A percentile compares a stretch with the other conserved stretches of the same genome.
Evolutionary conservation across 2,888 invertebrate genomes (phyloP).

Genomic region (Lagria hirta): DNA sequence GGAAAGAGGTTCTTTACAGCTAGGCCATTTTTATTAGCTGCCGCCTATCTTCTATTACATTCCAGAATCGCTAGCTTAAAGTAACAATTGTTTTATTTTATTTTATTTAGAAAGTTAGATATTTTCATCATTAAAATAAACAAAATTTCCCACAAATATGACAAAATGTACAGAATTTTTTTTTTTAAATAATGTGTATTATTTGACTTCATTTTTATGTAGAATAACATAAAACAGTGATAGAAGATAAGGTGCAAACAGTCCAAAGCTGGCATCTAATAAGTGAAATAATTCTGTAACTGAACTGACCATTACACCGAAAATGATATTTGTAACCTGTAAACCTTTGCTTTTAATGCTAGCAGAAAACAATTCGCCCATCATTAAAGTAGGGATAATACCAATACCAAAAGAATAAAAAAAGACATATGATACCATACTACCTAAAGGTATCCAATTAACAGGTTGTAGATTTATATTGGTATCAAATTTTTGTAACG

Average conservation of each 20-base stretch:
- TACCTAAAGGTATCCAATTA: constrained; percentile 44
- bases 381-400: constrained; percentile 43
- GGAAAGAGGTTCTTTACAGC: too few relatives aligned
- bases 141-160: too few relatives aligned
- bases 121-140: too few relatives aligned
- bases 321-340: constrained; percentile 36
- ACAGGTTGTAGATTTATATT: constrained; percentile 32
- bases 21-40: too few relatives aligned
- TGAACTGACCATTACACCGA: constrained; percentile 34
- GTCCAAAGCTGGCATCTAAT: constrained; percentile 39
- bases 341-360: constrained; percentile 45
- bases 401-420: constrained; percentile 40
- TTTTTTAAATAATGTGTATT: too few relatives aligned
- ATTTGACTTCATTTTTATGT: too few relatives aligned
- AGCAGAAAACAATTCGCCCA: constrained; percentile 44
- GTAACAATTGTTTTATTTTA: too few relatives aligned
- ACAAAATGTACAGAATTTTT: too few relatives aligned
- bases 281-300: constrained; percentile 43
- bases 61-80: too few relatives aligned
- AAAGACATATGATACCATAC: constrained; percentile 40
- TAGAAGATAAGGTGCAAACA: constrained; percentile 45
- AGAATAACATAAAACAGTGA: too few relatives aligned
- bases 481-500: constrained; percentile 29
- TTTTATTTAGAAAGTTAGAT: too few relatives aligned
- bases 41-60: too few relatives aligned